Percentiles rank a stretch among this genome's conserved stretches.
phyloP scores from a whole-genome alignment of 1,140 invertebrate species.

The Drosophila sp. region DNA sequence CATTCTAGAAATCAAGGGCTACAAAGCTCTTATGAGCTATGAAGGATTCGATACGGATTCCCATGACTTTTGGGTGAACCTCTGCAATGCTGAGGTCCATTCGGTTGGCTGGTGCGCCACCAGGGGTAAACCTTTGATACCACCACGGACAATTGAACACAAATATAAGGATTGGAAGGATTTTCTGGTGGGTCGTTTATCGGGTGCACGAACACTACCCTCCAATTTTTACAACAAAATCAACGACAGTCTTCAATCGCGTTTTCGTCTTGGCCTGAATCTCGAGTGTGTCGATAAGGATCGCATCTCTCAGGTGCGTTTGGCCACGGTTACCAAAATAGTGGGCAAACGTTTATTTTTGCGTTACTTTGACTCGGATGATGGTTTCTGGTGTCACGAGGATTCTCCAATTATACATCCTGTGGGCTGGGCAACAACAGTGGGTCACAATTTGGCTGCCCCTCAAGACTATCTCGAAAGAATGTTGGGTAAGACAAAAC shows the following conservation, averaged over 20 bases:
- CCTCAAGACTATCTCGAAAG: constrained; percentile 90
- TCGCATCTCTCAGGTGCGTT: constrained; percentile 96
- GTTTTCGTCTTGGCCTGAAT: constrained; percentile 91
- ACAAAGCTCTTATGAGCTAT: constrained; percentile 95
- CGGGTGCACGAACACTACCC: constrained; percentile 95
- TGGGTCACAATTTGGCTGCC: constrained; percentile 93
- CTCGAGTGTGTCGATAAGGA: constrained; percentile 98
- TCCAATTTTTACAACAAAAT: constrained; percentile 96
- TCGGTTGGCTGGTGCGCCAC: constrained; percentile 98
- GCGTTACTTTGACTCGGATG: constrained; percentile 93
- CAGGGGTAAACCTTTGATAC: constrained; percentile 96
- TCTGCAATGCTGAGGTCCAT: constrained; percentile 96
- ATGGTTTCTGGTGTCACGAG: constrained; percentile 98
- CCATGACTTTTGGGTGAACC: constrained; percentile 97
- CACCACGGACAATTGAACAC: constrained; percentile 94
- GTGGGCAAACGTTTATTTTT: constrained; percentile 95
- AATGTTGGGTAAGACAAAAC: constrained; percentile 81
- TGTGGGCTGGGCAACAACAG: constrained; percentile 96
- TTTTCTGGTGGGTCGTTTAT: constrained; percentile 94
- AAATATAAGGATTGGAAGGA: constrained; percentile 98
- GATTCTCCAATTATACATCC: constrained; percentile 97
- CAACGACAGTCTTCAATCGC: constrained; percentile 91
- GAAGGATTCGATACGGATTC: constrained; percentile 95
- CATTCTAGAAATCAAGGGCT: constrained; percentile 94
- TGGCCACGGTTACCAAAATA: constrained; percentile 93